Percentiles rank a stretch among this genome's conserved stretches.
phyloP scores from a whole-genome alignment of 2,113 vertebrate genomes.

The Mola mola region DNA sequence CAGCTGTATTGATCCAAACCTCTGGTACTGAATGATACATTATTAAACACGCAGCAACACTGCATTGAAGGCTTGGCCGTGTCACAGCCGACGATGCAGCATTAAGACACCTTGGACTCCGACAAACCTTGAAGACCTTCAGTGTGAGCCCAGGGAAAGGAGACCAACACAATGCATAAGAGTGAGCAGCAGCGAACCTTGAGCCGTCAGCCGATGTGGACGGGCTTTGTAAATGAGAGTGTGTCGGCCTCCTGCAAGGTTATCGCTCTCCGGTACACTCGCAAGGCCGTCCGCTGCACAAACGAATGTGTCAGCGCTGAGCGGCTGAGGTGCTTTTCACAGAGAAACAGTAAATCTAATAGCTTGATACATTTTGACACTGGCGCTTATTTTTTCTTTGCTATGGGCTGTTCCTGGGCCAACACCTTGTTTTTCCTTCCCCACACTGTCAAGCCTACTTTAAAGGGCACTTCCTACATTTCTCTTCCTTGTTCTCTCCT shows the following conservation, averaged over 20 bases:
- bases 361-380: not conserved
- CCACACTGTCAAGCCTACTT: too few species aligned
- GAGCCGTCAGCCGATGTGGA: conserved; percentile 32
- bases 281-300: conserved; percentile 27
- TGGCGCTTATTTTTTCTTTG: not conserved
- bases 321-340: conserved; percentile 3
- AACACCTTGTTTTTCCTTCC: not conserved
- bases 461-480: too few species aligned
- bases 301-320: not conserved
- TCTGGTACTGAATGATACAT: not conserved
- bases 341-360: conserved; percentile 4
- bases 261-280: conserved; percentile 12
- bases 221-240: conserved; percentile 29
- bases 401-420: not conserved
- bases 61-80: too few species aligned
- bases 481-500: too few species aligned
- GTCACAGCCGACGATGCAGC: not conserved
- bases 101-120: conserved; percentile 17
- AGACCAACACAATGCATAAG: conserved; percentile 37
- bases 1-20: not conserved
- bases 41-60: too few species aligned
- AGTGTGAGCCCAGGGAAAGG: not conserved
- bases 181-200: conserved; percentile 60
- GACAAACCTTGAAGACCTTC: conserved; percentile 7
- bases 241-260: conserved; percentile 30